Percentiles rank a stretch among this genome's conserved stretches.
These are phyloP conservation scores for Pogona vitticeps DNA, from an alignment of 2,113 vertebrate species.

Conservation along the genomic window DNA sequence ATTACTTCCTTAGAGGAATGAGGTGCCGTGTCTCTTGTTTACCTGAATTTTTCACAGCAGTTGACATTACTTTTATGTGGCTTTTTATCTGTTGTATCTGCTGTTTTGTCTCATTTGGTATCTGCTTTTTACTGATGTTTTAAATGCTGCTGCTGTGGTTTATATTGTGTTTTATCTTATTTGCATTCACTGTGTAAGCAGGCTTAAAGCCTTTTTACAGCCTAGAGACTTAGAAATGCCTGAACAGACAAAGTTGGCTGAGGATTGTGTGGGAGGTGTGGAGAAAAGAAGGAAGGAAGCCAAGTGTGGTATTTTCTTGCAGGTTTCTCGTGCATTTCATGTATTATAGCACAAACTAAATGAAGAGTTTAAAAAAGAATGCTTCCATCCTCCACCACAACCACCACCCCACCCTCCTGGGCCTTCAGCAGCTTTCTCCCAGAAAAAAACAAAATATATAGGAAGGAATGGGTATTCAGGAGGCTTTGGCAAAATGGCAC, in stretches of 20 bases:
- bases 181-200: not conserved
- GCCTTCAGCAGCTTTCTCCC: no score
- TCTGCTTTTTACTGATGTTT: not conserved
- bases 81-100: not conserved
- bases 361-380: not conserved
- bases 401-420: not conserved
- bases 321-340: not conserved
- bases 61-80: not conserved
- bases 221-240: no score
- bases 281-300: not conserved
- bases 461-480: not conserved
- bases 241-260: not conserved
- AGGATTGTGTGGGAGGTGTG: not conserved
- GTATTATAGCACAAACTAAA: not conserved
- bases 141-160: not conserved
- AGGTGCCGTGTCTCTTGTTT: not conserved
- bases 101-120: not conserved
- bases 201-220: not conserved
- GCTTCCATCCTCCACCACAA: not conserved
- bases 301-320: not conserved
- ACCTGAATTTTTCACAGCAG: not conserved
- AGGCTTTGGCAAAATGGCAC: not conserved
- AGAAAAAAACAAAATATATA: not conserved
- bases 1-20: not conserved
- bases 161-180: not conserved